These are phyloP conservation scores for Sebastes flavidus DNA, from an alignment of 2,797 vertebrate species.

Conservation along the genomic window DNA sequence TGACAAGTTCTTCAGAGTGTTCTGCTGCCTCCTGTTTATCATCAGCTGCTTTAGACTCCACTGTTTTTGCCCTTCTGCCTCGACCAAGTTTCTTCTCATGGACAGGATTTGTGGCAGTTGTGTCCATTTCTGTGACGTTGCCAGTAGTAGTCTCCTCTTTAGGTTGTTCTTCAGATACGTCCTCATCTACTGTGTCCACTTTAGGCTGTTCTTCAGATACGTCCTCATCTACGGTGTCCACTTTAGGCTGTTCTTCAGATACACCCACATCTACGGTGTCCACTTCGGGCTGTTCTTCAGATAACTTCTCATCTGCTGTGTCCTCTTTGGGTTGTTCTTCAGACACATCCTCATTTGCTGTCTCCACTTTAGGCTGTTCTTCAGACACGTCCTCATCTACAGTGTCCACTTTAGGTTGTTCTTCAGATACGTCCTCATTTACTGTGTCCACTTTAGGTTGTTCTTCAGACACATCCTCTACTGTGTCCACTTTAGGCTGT, in stretches of 20 bases:
- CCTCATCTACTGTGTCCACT: background rate
- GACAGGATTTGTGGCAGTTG: background rate
- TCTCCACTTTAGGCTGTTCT: too few species aligned
- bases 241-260: background rate
- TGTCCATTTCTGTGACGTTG: conserved; percentile 1
- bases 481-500: background rate
- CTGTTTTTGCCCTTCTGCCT: conserved; percentile 32
- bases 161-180: background rate
- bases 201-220: background rate
- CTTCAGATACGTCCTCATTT: background rate
- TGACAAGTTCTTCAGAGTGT: conserved; percentile 4
- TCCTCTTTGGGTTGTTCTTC: too few species aligned
- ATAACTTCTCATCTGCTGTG: too few species aligned
- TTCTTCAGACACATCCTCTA: background rate
- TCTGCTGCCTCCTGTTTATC: conserved; percentile 9
- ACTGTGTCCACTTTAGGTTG: background rate
- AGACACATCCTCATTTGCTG: too few species aligned
- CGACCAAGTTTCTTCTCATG: conserved; percentile 24
- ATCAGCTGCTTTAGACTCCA: background rate
- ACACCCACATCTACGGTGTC: background rate
- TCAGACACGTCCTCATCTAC: background rate
- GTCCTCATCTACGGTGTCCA: background rate
- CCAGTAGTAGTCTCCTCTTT: background rate
- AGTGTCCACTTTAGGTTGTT: background rate
- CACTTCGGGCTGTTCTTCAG: background rate